Percentiles rank a stretch among this genome's conserved stretches.
Evolutionary conservation across 1,140 invertebrate genomes (phyloP).

Genomic region (Goniozus legneri): DNA sequence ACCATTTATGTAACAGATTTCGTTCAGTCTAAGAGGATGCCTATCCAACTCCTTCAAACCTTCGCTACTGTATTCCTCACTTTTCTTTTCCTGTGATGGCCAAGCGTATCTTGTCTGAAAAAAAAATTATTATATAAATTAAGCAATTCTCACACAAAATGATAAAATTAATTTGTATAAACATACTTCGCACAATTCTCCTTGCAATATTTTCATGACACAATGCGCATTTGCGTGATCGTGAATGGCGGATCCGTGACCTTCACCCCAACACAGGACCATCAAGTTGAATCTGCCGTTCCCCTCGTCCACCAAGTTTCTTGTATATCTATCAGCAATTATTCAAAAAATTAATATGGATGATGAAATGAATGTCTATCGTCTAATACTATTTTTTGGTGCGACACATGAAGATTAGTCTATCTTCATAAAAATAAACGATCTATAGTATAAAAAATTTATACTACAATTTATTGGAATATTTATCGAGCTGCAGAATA

Average conservation of each 20-base stretch:
- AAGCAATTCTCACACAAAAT: no score
- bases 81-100: constrained; percentile 59
- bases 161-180: neutral
- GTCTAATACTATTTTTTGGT: no score
- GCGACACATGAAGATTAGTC: no score
- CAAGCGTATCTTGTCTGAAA: constrained; percentile 69
- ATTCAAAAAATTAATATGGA: neutral
- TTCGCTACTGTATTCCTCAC: constrained; percentile 26
- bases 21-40: constrained; percentile 65
- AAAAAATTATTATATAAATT: neutral
- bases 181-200: constrained; percentile 64
- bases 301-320: constrained; percentile 89
- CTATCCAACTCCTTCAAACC: constrained; percentile 63
- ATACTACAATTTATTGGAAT: no score
- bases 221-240: constrained; percentile 96
- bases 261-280: constrained; percentile 95
- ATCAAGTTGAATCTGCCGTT: constrained; percentile 98
- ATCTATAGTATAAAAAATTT: no score
- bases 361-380: no score
- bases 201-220: constrained; percentile 90
- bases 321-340: constrained; percentile 70
- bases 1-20: constrained; percentile 97
- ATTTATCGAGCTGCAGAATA: no score
- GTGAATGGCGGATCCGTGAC: constrained; percentile 92
- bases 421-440: no score